Evolutionary conservation across 2,797 vertebrate genomes (phyloP).

Genomic region (Brotula barbata): DNA sequence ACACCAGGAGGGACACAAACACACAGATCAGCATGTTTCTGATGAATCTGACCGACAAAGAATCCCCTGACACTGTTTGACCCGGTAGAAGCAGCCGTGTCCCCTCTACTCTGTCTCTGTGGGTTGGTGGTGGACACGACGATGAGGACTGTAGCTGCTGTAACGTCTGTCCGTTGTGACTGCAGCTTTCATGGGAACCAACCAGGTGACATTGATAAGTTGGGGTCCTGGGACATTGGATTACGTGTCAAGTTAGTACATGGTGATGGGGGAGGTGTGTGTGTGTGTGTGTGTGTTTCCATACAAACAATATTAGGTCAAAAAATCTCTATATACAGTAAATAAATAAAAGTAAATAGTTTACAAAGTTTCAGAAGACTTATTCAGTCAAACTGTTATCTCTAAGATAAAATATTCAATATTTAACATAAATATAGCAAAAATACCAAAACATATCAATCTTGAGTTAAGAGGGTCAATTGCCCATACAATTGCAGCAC

Average conservation of each 20-base stretch:
- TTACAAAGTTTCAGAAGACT: too few species aligned
- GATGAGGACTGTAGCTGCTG: background rate
- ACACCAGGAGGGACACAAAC: constrained; percentile 56
- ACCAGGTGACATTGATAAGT: constrained; percentile 75
- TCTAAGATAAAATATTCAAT: too few species aligned
- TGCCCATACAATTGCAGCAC: too few species aligned
- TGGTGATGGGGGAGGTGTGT: constrained; percentile 21
- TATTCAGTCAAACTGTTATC: too few species aligned
- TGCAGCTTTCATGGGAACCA: constrained; percentile 75
- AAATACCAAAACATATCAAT: too few species aligned
- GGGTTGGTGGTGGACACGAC: constrained; percentile 17
- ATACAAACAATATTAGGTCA: too few species aligned
- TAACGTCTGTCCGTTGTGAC: constrained; percentile 38
- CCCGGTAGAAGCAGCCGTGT: constrained; percentile 19
- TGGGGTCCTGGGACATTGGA: constrained; percentile 28
- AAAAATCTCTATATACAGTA: too few species aligned
- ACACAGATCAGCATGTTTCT: constrained; percentile 61
- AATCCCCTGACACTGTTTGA: constrained; percentile 28
- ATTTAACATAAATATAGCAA: too few species aligned
- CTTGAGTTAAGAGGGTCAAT: too few species aligned
- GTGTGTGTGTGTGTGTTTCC: background rate
- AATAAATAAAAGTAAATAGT: too few species aligned
- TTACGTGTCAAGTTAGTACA: constrained; percentile 70
- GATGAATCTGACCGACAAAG: background rate
- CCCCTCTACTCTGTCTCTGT: constrained; percentile 26